Conservation (phyloP, 2,888 invertebrate species). For the Leptogaster cylindrica region DNA sequence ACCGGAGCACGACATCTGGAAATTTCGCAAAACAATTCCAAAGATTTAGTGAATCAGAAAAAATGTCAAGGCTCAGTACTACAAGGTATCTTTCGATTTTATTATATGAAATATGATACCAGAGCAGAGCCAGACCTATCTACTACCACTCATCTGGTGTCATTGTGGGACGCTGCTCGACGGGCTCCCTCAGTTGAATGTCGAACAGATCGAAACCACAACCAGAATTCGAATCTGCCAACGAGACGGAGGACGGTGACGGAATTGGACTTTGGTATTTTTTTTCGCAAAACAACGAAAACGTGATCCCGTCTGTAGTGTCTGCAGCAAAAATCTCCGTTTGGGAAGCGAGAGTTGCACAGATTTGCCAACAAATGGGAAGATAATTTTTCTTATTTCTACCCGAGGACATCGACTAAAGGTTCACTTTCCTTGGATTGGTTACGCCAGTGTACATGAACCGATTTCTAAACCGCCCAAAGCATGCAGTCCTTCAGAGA, state of each 20-base stretch:
- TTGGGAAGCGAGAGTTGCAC: slow-evolving; percentile 5
- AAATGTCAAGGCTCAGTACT: slow-evolving; percentile 30
- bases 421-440: slow-evolving; percentile 23
- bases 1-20: neutral
- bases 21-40: neutral
- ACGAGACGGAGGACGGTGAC: slow-evolving; percentile 6
- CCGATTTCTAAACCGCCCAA: slow-evolving; percentile 4
- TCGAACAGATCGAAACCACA: slow-evolving; percentile 24
- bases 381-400: slow-evolving; percentile 31
- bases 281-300: slow-evolving; percentile 35
- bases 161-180: neutral
- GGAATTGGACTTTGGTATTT: slow-evolving; percentile 35
- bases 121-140: slow-evolving; percentile 15
- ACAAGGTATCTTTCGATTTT: slow-evolving; percentile 23
- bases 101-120: slow-evolving; percentile 38
- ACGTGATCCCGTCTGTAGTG: slow-evolving; percentile 22
- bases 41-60: slow-evolving; percentile 19
- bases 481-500: neutral
- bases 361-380: slow-evolving; percentile 29
- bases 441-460: neutral
- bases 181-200: neutral
- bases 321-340: slow-evolving; percentile 5
- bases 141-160: neutral
- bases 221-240: too few species aligned
- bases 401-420: slow-evolving; percentile 17